phyloP scores from a whole-genome alignment of 2,113 vertebrate species.

The Odocoileus virginianus region DNA sequence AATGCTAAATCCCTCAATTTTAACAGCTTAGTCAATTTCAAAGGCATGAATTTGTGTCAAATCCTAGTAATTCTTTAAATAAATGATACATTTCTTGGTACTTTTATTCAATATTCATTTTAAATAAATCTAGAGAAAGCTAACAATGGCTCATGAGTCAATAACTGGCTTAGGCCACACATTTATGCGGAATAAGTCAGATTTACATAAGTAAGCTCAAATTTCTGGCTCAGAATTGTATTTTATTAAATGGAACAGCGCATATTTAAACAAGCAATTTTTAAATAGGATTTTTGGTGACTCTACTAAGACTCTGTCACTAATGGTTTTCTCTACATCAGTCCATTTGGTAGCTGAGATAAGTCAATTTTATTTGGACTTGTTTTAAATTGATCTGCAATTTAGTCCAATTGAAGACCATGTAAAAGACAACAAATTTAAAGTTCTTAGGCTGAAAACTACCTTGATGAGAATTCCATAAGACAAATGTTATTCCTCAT shows the following conservation, averaged over 20 bases:
- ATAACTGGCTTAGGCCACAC: slow-evolving; percentile 26
- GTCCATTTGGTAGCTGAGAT: background rate
- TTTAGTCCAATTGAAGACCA: background rate
- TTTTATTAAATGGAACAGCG: background rate
- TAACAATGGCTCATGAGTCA: background rate
- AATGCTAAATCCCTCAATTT: background rate
- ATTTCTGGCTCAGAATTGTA: slow-evolving; percentile 4
- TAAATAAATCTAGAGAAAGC: slow-evolving; percentile 23
- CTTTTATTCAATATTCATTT: slow-evolving; percentile 22
- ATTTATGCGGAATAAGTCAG: background rate
- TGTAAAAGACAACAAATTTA: background rate
- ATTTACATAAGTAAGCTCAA: slow-evolving; percentile 32
- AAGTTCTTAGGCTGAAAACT: background rate
- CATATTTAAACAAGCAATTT: slow-evolving; percentile 16
- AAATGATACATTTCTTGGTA: background rate
- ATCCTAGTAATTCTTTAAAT: background rate
- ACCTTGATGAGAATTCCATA: background rate
- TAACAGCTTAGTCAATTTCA: background rate
- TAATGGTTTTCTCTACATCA: background rate
- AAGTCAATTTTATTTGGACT: background rate
- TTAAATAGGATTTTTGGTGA: background rate
- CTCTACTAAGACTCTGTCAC: background rate
- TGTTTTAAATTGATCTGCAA: background rate
- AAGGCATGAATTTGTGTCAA: slow-evolving; percentile 20
- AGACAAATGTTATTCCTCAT: background rate